Conservation (phyloP, 2,888 invertebrate genomes). For the Agrotis puta region DNA sequence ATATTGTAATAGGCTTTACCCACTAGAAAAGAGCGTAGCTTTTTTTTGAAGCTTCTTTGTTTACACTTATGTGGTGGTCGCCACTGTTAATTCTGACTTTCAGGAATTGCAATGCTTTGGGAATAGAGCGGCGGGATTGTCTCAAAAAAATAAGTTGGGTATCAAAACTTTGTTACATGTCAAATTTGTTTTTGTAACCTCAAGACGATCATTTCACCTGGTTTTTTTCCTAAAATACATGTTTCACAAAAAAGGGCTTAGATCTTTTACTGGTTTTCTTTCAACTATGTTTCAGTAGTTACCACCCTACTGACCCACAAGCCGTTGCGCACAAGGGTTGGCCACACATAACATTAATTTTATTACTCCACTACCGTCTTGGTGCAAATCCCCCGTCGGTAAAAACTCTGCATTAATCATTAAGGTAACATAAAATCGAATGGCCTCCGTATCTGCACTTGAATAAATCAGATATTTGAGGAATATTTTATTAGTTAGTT, state of each 20-base stretch:
- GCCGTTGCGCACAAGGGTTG: conserved; percentile 30
- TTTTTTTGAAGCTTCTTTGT: too few species aligned
- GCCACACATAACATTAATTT: conserved; percentile 58
- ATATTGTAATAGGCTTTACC: too few species aligned
- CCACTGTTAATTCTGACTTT: too few species aligned
- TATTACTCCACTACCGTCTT: conserved; percentile 41
- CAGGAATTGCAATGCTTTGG: too few species aligned
- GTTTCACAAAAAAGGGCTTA: neutral
- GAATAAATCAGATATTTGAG: conserved; percentile 59
- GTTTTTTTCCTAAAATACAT: too few species aligned
- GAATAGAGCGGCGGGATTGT: too few species aligned
- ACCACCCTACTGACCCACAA: conserved; percentile 46
- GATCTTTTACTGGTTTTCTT: neutral
- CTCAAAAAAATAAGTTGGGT: too few species aligned
- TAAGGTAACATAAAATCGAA: conserved; percentile 62
- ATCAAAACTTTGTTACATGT: too few species aligned
- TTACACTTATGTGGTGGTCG: too few species aligned
- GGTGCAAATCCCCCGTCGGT: conserved; percentile 49
- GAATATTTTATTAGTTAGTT: conserved; percentile 53
- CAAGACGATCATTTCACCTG: too few species aligned
- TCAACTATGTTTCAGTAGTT: neutral
- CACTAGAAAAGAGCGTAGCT: too few species aligned
- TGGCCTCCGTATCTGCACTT: conserved; percentile 48
- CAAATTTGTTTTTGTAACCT: too few species aligned
- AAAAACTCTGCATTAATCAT: conserved; percentile 64